These are phyloP conservation scores for human (Homo sapiens) DNA, from an alignment of 2,113 vertebrate genomes.

Conservation along the genomic window GRCh38 chr12:31170501-31171000, in stretches of 20 bases:
- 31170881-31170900: not conserved
- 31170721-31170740: not conserved
- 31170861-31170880: not conserved
- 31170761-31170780: not conserved
- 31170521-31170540: not conserved
- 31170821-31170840: not conserved
- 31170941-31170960: not conserved
- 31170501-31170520: constrained; percentile 70
- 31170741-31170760: not conserved
- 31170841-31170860: not conserved
- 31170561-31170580: not conserved
- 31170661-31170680: not conserved
- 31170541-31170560: not conserved
- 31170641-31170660: not conserved
- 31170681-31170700: not conserved
- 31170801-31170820: not conserved
- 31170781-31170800: not conserved
- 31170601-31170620: not conserved
- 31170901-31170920: not conserved
- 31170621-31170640: not conserved
- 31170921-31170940: not conserved
- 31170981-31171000: not conserved
- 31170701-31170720: not conserved
- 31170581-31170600: not conserved
- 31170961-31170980: not conserved